Evolutionary conservation across 53 echinoderm and acorn worm species (phyloP).

Genomic region (Zoroaster sp.): DNA sequence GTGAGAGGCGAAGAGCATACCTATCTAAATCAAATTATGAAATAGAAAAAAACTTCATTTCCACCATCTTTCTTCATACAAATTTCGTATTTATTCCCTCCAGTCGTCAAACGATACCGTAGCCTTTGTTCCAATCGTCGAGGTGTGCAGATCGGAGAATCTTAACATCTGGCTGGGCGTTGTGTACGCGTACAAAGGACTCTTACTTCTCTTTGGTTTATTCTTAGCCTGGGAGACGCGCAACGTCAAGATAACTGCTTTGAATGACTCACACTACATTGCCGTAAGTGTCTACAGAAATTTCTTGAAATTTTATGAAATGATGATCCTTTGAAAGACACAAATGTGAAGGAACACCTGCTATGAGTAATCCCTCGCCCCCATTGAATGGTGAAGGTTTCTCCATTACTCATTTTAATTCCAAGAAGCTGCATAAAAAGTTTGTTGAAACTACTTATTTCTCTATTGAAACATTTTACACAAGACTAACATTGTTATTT

Average conservation of each 20-base stretch:
- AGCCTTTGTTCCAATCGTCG: conserved; percentile 82
- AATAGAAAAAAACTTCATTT: too few relatives aligned
- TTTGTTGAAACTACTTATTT: too few relatives aligned
- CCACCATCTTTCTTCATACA: neutral
- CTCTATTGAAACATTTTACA: too few relatives aligned
- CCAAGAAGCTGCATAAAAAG: too few relatives aligned
- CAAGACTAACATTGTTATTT: too few relatives aligned
- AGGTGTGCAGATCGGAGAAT: conserved; percentile 79
- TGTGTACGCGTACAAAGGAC: conserved; percentile 93
- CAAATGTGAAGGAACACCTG: too few relatives aligned
- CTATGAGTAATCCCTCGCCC: too few relatives aligned
- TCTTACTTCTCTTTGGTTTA: conserved; percentile 88
- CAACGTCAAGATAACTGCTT: conserved; percentile 94
- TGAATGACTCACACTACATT: conserved; percentile 98
- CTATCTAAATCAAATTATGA: too few relatives aligned
- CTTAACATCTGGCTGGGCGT: conserved; percentile 84
- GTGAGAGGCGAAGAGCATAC: too few relatives aligned
- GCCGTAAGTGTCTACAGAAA: conserved; percentile 57
- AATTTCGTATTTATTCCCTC: neutral
- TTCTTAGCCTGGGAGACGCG: conserved; percentile 98
- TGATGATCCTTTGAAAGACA: neutral
- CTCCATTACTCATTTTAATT: too few relatives aligned
- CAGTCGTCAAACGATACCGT: conserved; percentile 52
- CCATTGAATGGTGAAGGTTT: too few relatives aligned
- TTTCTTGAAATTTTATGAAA: too few relatives aligned